phyloP scores from a whole-genome alignment of 2,113 vertebrate species.

The Coptodon bakossiorum region DNA sequence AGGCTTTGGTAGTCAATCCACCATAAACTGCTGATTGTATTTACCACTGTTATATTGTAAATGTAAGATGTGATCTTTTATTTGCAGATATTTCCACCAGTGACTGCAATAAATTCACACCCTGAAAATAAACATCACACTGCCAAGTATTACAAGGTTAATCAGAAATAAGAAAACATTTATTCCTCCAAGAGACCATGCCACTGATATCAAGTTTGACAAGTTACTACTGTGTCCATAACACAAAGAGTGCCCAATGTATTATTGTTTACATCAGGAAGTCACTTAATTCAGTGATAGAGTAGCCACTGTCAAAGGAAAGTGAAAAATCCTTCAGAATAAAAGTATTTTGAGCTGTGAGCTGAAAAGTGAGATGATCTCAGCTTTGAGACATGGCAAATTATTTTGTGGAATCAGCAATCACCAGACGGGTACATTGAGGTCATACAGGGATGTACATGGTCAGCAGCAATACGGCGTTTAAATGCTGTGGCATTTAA shows the following conservation, averaged over 20 bases:
- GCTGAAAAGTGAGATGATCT: not conserved
- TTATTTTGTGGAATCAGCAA: not conserved
- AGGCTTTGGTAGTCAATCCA: not conserved
- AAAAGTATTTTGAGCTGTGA: not conserved
- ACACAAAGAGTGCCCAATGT: not conserved
- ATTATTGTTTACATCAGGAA: not conserved
- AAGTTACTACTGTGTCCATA: not conserved
- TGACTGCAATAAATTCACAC: not conserved
- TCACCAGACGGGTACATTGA: not conserved
- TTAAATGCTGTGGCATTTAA: not conserved
- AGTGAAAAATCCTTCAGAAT: not conserved
- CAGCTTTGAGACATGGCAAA: not conserved
- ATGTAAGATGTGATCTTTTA: not conserved
- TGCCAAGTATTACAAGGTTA: not conserved
- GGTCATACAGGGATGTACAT: not conserved
- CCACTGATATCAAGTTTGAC: not conserved
- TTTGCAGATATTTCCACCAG: not conserved
- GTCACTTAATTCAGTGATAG: not conserved
- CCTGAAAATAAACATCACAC: not conserved
- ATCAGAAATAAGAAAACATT: not conserved
- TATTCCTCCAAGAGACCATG: not conserved
- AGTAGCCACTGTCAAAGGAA: not conserved
- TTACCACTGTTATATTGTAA: not conserved
- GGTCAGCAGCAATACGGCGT: not conserved
- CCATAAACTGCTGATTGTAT: not conserved